Conservation (phyloP, 1,140 invertebrate genomes). For the Acyrthosiphon pisum region DNA sequence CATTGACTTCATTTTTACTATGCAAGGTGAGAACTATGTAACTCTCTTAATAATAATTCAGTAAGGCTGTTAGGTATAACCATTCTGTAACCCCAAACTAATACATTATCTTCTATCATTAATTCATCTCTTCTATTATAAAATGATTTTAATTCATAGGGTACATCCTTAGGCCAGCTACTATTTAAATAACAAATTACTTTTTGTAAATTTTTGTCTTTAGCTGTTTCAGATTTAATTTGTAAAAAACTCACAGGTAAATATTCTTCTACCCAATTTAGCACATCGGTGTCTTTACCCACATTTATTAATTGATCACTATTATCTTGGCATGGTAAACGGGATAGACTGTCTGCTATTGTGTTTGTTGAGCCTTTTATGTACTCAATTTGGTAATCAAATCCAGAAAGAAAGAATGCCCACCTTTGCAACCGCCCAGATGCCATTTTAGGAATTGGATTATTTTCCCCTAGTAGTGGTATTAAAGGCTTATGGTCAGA, state of each 20-base stretch:
- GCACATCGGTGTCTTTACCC: not conserved
- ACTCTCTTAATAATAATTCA: conserved; percentile 1
- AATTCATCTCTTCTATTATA: not conserved
- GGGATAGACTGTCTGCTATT: no score
- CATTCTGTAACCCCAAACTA: not conserved
- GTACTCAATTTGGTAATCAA: no score
- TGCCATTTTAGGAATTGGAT: no score
- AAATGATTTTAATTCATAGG: not conserved
- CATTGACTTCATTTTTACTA: conserved; percentile 58
- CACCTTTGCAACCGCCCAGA: no score
- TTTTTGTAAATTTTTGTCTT: not conserved
- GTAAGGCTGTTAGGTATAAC: no score
- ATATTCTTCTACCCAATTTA: not conserved
- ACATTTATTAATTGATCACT: no score
- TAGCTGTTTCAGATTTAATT: not conserved
- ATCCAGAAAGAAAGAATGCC: no score
- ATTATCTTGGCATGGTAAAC: no score
- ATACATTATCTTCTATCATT: not conserved
- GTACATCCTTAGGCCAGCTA: not conserved
- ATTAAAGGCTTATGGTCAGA: no score
- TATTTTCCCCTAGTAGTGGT: no score
- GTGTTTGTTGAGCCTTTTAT: no score
- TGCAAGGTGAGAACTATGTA: conserved; percentile 55
- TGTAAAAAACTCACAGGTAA: not conserved
- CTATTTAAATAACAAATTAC: not conserved